Evolutionary conservation across 2,888 invertebrate species (phyloP), one percentile per base, ranked within the genome.

Genomic region (Diarsia rubi): DNA sequence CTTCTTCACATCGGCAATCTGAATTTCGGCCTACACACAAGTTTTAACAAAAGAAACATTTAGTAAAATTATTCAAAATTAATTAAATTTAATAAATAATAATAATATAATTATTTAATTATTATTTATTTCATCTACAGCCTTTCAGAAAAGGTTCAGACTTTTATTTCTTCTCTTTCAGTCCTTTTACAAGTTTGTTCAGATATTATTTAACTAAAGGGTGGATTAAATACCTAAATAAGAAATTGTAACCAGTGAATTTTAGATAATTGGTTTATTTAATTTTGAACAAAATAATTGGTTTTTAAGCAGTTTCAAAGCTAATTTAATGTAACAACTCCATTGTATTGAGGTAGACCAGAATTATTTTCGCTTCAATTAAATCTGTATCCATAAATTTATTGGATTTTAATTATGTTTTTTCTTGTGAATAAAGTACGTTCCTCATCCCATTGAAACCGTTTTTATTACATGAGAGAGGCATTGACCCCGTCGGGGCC

Each of bases 201-300:
- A 3, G 11, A 0, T 11, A 11, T 49, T 21, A n/a, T 52, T 52
- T 52, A n/a, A n/a, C 12, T 52, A 52, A 4, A 52, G 12, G 52
- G 6, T 52, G n/a, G 5, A n/a, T n/a, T 1, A 52, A n/a, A n/a
- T 52, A 52, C 11, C 52, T 52, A 4, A 4, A 12, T n/a, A 12
- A n/a, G 2, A 11, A 12, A 16, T 52, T 52, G 12, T 52, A 4
- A 11, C 11, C 4, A 49, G 11, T 5, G 52, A 52, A n/a, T 45
- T 14, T 37, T 19, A 47, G 19, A 47, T 24, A 42, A 37, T 37
- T 49, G 19, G 9, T 47, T 67, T 0, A 21, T 19, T 47, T 42
- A 49, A 68, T 37, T 21, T 67, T 24, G 24, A 68, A 37, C 21
- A 42, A 45, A 63, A 27, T 60, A 68, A 19, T 78, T 81, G 80